phyloP scores from a whole-genome alignment of 2,797 vertebrate genomes.

The Sylvia borin region DNA sequence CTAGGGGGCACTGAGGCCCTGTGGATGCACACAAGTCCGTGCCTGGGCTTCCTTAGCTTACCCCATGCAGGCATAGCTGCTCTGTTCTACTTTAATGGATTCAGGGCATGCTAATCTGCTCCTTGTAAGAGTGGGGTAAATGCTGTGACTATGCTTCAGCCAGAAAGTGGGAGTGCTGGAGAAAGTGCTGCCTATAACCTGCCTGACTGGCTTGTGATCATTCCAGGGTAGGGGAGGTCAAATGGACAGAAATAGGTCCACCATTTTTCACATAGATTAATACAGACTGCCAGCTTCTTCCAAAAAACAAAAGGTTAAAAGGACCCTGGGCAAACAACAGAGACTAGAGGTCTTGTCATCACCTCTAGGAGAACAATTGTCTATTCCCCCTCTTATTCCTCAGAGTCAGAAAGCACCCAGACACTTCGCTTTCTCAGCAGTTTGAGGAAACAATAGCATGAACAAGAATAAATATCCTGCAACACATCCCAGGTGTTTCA shows the following conservation, averaged over 20 bases:
- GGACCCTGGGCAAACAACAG: neutral
- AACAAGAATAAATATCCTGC: neutral
- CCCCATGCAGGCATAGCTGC: neutral
- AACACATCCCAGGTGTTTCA: neutral
- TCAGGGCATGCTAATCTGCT: neutral
- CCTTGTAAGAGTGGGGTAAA: neutral
- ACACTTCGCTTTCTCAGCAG: conserved; percentile 19
- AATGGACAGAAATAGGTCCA: neutral
- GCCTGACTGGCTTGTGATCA: neutral
- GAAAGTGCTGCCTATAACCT: neutral
- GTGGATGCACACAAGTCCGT: rapidly evolving
- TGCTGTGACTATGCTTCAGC: neutral
- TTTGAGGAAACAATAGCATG: neutral
- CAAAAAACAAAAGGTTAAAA: conserved; percentile 22
- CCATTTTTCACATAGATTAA: conserved; percentile 8
- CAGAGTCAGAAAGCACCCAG: neutral
- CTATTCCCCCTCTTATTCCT: neutral
- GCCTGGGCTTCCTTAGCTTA: neutral
- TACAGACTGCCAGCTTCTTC: neutral
- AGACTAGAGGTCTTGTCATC: neutral
- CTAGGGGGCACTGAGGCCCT: neutral
- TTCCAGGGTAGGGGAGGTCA: neutral
- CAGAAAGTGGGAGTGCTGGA: neutral
- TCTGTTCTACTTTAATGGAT: neutral
- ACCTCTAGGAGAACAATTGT: neutral